A percentile compares a stretch with the other conserved stretches of the same genome.
Evolutionary conservation across 2,113 vertebrate genomes (phyloP).

Genomic region (Gracilinanus agilis): DNA sequence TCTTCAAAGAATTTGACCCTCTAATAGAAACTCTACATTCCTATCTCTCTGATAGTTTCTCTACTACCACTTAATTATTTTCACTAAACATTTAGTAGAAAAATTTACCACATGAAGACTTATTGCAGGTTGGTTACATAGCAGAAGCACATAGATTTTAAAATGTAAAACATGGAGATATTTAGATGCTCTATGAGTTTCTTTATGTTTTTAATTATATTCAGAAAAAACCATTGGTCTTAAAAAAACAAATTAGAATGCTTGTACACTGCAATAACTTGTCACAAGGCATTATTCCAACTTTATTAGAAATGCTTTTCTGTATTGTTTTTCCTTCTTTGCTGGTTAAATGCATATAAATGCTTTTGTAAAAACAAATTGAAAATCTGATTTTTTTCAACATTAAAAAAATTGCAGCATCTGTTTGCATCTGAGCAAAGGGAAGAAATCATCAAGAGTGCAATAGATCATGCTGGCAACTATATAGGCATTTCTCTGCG

Average conservation of each 20-base stretch:
- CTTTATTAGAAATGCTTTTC: background rate
- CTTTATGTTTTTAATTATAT: background rate
- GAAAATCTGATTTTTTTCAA: constrained; percentile 58
- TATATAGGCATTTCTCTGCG: constrained; percentile 95
- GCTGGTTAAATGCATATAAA: background rate
- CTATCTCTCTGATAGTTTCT: background rate
- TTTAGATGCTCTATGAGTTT: background rate
- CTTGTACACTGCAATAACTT: background rate
- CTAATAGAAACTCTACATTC: background rate
- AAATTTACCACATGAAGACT: background rate
- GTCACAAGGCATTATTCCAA: background rate
- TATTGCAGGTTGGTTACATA: background rate
- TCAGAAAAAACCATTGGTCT: background rate
- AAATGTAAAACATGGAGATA: background rate
- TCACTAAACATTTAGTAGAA: background rate
- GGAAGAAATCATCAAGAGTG: constrained; percentile 97
- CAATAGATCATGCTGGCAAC: constrained; percentile 97
- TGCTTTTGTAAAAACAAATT: constrained; percentile 15
- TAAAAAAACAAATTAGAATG: background rate
- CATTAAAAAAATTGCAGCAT: constrained; percentile 88
- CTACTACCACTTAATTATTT: background rate
- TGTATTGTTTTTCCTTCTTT: background rate
- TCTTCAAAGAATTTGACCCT: background rate
- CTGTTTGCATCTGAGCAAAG: constrained; percentile 97
- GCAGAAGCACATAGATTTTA: background rate